These are phyloP conservation scores for Drosophila eugracilis DNA, from an alignment of 1,140 invertebrate species.

Conservation along the genomic window DNA sequence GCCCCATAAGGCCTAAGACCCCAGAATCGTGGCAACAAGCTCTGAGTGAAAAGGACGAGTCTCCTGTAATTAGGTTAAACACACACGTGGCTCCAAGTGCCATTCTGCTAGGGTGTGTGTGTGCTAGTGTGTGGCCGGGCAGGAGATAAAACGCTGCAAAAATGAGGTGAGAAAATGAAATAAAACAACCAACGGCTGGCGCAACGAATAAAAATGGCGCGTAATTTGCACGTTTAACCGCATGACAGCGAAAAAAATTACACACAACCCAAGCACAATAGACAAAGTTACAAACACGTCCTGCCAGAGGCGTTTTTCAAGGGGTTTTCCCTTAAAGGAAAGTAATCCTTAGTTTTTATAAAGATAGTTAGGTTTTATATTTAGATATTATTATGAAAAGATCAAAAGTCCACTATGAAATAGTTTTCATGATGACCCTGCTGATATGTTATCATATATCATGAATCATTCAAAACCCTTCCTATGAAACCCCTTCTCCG, in stretches of 20 bases:
- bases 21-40: conserved; percentile 1
- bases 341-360: too few species aligned
- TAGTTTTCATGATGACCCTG: too few species aligned
- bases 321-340: background rate
- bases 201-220: conserved; percentile 69
- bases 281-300: conserved; percentile 18
- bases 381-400: too few species aligned
- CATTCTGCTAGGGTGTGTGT: conserved; percentile 5
- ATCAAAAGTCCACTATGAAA: too few species aligned
- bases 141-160: conserved; percentile 68
- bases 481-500: conserved; percentile 8
- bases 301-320: conserved; percentile 7
- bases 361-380: too few species aligned
- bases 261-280: conserved; percentile 37
- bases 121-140: conserved; percentile 23
- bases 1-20: conserved; percentile 1
- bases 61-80: conserved; percentile 73
- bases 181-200: conserved; percentile 68
- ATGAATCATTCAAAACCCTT: too few species aligned
- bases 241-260: conserved; percentile 72
- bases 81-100: conserved; percentile 68
- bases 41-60: conserved; percentile 18
- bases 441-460: too few species aligned
- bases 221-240: conserved; percentile 79
- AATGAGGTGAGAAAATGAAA: conserved; percentile 76